These are phyloP conservation scores for Pomatorhinus ruficollis DNA, from an alignment of 2,113 vertebrate genomes.

Conservation along the genomic window DNA sequence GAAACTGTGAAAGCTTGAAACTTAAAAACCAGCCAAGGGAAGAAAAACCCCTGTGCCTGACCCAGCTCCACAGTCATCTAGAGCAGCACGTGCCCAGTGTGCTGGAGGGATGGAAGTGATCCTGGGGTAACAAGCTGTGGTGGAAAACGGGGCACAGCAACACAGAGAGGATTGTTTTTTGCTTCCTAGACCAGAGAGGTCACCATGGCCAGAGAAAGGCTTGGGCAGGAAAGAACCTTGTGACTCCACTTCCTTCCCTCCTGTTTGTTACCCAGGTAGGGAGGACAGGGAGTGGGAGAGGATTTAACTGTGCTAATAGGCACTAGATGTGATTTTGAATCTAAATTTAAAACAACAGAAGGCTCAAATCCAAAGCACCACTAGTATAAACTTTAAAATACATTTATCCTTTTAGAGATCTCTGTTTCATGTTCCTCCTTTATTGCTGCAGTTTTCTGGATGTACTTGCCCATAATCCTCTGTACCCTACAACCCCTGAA, in stretches of 20 bases:
- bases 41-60: neutral
- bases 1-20: neutral
- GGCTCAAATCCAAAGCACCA: neutral
- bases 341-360: neutral
- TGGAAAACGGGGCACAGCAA: neutral
- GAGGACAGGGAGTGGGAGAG: neutral
- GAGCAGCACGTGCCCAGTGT: accelerated
- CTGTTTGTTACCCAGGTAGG: neutral
- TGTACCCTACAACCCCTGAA: neutral
- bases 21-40: neutral
- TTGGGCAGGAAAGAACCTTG: neutral
- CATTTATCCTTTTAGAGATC: neutral
- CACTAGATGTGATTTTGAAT: neutral
- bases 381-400: neutral
- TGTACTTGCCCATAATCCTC: neutral
- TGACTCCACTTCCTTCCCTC: neutral
- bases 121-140: neutral
- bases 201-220: neutral
- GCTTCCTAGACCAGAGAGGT: neutral
- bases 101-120: neutral
- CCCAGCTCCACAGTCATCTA: neutral
- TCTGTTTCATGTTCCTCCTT: neutral
- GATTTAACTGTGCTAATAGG: neutral
- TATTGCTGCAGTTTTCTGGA: neutral
- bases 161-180: neutral